Conservation (phyloP, 2,113 vertebrate genomes). For the Triplophysa tibetana region DNA sequence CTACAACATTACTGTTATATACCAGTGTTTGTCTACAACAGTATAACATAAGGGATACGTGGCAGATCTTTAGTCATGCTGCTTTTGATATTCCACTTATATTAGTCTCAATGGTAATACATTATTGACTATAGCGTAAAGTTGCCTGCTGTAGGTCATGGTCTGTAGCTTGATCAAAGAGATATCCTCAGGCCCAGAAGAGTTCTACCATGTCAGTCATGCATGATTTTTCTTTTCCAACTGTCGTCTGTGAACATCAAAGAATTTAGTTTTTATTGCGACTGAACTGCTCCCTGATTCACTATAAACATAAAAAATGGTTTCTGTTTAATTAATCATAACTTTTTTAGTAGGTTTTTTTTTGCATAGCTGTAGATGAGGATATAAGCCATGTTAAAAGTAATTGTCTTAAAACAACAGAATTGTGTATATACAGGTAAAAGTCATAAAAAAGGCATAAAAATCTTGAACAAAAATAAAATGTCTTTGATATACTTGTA, state of each 20-base stretch:
- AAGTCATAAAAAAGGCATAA: too few species aligned
- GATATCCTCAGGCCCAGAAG: not conserved
- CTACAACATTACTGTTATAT: not conserved
- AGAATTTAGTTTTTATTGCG: not conserved
- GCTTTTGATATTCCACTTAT: conserved; percentile 37
- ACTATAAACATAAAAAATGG: not conserved
- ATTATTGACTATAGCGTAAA: conserved; percentile 49
- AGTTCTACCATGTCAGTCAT: not conserved
- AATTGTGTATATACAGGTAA: not conserved
- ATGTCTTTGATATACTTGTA: too few species aligned
- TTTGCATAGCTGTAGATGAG: not conserved
- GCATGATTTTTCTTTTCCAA: not conserved
- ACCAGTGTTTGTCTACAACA: conserved; percentile 2
- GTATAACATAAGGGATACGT: conserved; percentile 29
- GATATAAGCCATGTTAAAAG: not conserved
- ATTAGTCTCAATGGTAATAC: conserved; percentile 40
- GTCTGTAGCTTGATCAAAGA: conserved; percentile 28
- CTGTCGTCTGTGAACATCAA: conserved; percentile 14
- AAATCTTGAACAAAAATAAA: too few species aligned
- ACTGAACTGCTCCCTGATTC: not conserved
- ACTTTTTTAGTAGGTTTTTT: not conserved
- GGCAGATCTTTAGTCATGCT: conserved; percentile 13
- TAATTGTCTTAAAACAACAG: not conserved
- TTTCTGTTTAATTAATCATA: not conserved
- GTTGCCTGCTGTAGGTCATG: conserved; percentile 27